Evolutionary conservation across 2,888 invertebrate species (phyloP), one percentile per base, ranked within the genome.

Genomic region (Bursaphelenchus okinawaensis): DNA sequence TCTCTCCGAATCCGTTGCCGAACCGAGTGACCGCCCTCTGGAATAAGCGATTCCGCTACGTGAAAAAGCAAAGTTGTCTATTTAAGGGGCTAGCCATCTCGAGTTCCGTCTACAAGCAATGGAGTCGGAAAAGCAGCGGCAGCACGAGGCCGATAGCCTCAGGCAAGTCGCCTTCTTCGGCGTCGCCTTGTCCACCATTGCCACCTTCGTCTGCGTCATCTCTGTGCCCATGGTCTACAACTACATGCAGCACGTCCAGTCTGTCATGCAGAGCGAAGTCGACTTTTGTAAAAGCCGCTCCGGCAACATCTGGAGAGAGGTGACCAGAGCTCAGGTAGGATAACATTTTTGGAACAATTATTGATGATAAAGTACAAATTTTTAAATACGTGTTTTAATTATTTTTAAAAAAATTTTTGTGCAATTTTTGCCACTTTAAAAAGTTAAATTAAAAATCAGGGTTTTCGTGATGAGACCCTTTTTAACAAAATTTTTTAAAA

Each of bases 211-310:
- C 12, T 79, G 78, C 68, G 75, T 78, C n/a, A 63, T 80, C 26
- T 67, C 75, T 26, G 74, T 81, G 28, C 80, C 80, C 12, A 68
- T 80, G 66, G 67, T 76, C 40, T 80, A 81, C 69, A 78, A 81
- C 61, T 75, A 81, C 70, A 72, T 71, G 74, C 74, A 71, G 29
- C 74, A 74, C 27, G 52, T 71, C 40, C 71, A 68, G 52, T 67
- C 68, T 9, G 51, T 24, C n/a, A 66, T 66, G 66, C 66, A 66
- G 50, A 26, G 26, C 52, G 75, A 80, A 65, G 73, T 81, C 55
- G 80, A 79, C 55, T 80, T 79, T 64, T 79, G 79, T 68, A 78
- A 79, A 63, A 67, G 68, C 22, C 69, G 78, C 50, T 75, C 77
- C 59, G 73, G 73, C 62, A 66, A 73, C 50, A 73, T 79, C 62